These are phyloP conservation scores for Drosophila setosimentum DNA, from an alignment of 2,888 invertebrate genomes.

Conservation along the genomic window DNA sequence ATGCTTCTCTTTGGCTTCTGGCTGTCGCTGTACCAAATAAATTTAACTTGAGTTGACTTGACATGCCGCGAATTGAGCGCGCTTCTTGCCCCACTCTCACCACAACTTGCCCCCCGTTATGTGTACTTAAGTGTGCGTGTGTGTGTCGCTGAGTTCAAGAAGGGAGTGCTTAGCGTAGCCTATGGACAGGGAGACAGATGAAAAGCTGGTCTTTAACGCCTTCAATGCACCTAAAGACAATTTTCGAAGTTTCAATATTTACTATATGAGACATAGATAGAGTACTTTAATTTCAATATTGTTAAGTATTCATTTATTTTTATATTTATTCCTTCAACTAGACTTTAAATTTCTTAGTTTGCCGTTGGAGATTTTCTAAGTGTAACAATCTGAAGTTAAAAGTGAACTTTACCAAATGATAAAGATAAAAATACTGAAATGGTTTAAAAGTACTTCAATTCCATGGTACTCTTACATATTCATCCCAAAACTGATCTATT, in stretches of 20 bases:
- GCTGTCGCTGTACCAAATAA: slow-evolving; percentile 55
- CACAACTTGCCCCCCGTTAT: slow-evolving; percentile 31
- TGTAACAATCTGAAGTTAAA: no score
- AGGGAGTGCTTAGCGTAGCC: not conserved
- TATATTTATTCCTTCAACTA: no score
- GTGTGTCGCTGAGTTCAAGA: slow-evolving; percentile 4
- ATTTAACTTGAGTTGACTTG: slow-evolving; percentile 61
- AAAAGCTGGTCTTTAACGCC: not conserved
- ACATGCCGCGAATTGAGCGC: slow-evolving; percentile 70
- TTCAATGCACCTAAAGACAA: not conserved
- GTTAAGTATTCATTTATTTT: not conserved
- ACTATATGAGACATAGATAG: not conserved
- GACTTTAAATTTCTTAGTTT: no score
- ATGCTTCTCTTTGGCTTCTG: slow-evolving; percentile 11
- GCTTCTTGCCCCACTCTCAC: slow-evolving; percentile 25
- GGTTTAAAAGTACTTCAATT: not conserved
- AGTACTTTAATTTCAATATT: not conserved
- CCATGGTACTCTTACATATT: no score
- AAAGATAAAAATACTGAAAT: not conserved
- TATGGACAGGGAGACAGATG: not conserved
- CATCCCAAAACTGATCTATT: no score
- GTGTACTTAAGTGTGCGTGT: slow-evolving; percentile 13
- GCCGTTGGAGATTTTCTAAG: no score
- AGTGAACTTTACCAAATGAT: no score
- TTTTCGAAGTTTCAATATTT: not conserved